A percentile compares a stretch with the other conserved stretches of the same genome.
Evolutionary conservation across 2,888 invertebrate genomes (phyloP).

Genomic region (Nomada goodeniana): DNA sequence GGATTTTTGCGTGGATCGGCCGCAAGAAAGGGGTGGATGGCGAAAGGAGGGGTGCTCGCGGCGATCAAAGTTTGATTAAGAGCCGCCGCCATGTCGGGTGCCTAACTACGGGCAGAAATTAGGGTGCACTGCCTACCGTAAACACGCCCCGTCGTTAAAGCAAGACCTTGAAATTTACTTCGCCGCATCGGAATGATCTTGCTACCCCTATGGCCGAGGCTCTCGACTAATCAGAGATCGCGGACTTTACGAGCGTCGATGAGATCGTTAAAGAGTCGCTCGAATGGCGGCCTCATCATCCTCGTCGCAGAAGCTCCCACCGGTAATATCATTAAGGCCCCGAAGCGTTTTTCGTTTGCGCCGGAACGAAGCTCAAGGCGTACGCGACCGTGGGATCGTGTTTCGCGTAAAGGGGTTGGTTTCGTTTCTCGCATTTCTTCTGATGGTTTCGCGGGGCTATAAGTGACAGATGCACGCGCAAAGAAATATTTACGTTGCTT

Average conservation of each 20-base stretch:
- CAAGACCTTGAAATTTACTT: constrained; percentile 65
- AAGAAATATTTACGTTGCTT: too few species aligned
- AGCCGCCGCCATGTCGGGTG: constrained; percentile 39
- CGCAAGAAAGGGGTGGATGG: neutral
- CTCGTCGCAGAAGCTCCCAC: constrained; percentile 24
- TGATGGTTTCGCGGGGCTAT: too few species aligned
- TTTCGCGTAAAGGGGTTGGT: too few species aligned
- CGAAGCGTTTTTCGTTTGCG: neutral
- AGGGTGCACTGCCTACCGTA: constrained; percentile 67
- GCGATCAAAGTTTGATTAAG: constrained; percentile 74
- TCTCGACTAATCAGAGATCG: constrained; percentile 72
- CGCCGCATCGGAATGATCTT: constrained; percentile 26
- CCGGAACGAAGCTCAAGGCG: neutral
- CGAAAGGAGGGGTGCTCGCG: constrained; percentile 21
- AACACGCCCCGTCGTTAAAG: constrained; percentile 76
- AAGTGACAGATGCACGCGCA: too few species aligned
- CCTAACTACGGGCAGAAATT: constrained; percentile 65
- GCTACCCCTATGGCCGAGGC: constrained; percentile 34
- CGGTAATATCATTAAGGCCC: constrained; percentile 13
- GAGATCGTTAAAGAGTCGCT: constrained; percentile 58
- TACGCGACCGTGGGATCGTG: too few species aligned
- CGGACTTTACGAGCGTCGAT: constrained; percentile 67
- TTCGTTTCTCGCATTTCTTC: too few species aligned
- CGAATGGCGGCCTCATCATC: constrained; percentile 51
- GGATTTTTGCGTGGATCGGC: constrained; percentile 45